Base-by-base conservation (phyloP, 2,888 invertebrate species). In the Nesidiocoris tenuis region DNA sequence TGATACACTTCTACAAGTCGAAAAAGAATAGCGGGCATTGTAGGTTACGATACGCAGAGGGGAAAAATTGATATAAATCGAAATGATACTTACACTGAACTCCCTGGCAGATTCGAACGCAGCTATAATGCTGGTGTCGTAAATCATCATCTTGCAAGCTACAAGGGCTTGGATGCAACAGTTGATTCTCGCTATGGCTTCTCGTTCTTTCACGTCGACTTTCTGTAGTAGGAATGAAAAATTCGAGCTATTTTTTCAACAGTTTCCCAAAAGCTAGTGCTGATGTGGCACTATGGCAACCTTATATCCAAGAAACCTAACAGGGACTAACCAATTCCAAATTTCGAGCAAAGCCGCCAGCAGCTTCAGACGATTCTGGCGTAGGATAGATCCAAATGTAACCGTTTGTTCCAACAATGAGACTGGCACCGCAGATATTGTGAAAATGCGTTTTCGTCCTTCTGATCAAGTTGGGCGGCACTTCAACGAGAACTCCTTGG, bases 351-450 rank as follows among this genome's bases (percentile, higher is more conserved):
- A 93, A 94, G 18, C 93, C 93, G 54, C 91, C 91, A 22, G 88
- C 88, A 63, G 87, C 87, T 78, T 90, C 88, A 70, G 87, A 85
- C 3, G 86, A 85, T 2, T 77, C 75, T 12, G 77, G 79, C n/a
- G 86, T 87, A 0, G 95, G 92, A 76, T 91, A 91, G 76, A 98
- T 91, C 96, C 97, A 99, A 78, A 99, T 90, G 81, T 91, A 96
- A 0, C 99, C 99, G 84, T 98, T 98, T 83, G 96, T 96, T 5
- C 98, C 98, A 22, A 99, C 87, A 77, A 99, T 96, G 21, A 98
- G 86, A 77, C 93, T 94, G 0, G 94, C 93, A 0, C 98, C 98
- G 83, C 94, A 93, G 74, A 99, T 85, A 84, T 93, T 93, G 83
- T 98, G 97, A 82, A 98, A 98, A 84, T 98, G 97, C 65, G 94